Evolutionary conservation across 2,797 vertebrate genomes (phyloP), one percentile per base, ranked within the genome.

Genomic region (Notoglanidium macrostoma): DNA sequence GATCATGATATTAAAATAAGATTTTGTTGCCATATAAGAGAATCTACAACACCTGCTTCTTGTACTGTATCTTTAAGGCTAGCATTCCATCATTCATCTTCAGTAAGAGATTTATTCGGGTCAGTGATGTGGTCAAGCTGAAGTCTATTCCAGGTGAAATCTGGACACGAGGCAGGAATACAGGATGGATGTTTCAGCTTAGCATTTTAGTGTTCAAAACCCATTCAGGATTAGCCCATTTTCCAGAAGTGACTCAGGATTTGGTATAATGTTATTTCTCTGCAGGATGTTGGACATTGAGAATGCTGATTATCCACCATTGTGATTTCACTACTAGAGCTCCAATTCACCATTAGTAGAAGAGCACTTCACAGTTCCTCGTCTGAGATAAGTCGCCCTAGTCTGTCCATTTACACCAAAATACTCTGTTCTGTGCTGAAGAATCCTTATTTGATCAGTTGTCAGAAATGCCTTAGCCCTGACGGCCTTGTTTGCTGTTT

Each of bases 271-370:
- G 29, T 35, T 40, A 70, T 70, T 70, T 83, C 19, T 70, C 65
- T 51, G 4, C 46, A 83, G 81, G 59, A 54, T 40, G 80, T 21
- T 49, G 59, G 59, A 51, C 44, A 68, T n/a, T 67, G n/a, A 83
- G 65, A 55, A 70, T 9, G 82, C 23, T 70, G 49, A 83, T 70
- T 70, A 55, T 55, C n/a, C 12, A 23, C 65, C 49, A 70, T 1
- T 35, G n/a, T 26, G 49, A 57, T 84, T 44, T 57, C 68, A 57
- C 32, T 19, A 15, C 83, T 72, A 40, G 32, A 55, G 32, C 29
- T 55, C 12, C 29, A 73, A 57, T 35, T 73, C 49, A 73, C 19
- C 51, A 57, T 55, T 32, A 72, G 29, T 40, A 40, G 21, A 72
- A 70, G 49, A 84, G 51, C 67, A 57, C 67, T 59, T 84, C 51